A percentile compares a stretch with the other conserved stretches of the same genome.
phyloP scores from a whole-genome alignment of 2,797 vertebrate species.

The Malacoraja senta region DNA sequence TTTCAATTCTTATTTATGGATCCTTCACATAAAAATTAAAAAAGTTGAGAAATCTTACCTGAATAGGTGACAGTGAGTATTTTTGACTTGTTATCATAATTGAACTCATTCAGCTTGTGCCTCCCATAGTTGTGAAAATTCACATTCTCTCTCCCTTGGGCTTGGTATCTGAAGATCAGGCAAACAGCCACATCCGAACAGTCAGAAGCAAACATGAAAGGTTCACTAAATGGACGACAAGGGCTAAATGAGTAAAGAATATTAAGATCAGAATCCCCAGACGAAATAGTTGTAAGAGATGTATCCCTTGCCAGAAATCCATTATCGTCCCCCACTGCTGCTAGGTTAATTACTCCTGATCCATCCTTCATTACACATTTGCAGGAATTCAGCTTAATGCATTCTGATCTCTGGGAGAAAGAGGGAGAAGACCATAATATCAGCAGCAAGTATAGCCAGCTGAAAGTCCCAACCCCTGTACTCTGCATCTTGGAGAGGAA shows the following conservation, averaged over 20 bases:
- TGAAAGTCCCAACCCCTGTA: not conserved
- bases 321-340: slow-evolving; percentile 50
- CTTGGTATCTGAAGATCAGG: slow-evolving; percentile 49
- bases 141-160: slow-evolving; percentile 41
- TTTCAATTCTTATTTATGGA: not conserved
- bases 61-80: slow-evolving; percentile 58
- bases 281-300: slow-evolving; percentile 38
- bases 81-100: slow-evolving; percentile 55
- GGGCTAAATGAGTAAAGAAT: slow-evolving; percentile 58
- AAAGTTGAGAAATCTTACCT: slow-evolving; percentile 47
- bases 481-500: not conserved
- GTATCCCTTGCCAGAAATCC: slow-evolving; percentile 52
- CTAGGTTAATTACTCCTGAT: slow-evolving; percentile 59
- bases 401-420: slow-evolving; percentile 45
- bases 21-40: not conserved
- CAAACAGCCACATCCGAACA: slow-evolving; percentile 56
- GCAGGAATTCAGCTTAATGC: slow-evolving; percentile 62
- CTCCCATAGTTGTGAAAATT: slow-evolving; percentile 56
- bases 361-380: slow-evolving; percentile 67
- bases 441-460: not conserved
- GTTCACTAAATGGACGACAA: slow-evolving; percentile 58
- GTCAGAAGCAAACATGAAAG: slow-evolving; percentile 47
- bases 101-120: slow-evolving; percentile 57
- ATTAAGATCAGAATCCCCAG: slow-evolving; percentile 39
- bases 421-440: not conserved